Conservation (phyloP, 2,113 vertebrate species). For the Anseranas semipalmata region DNA sequence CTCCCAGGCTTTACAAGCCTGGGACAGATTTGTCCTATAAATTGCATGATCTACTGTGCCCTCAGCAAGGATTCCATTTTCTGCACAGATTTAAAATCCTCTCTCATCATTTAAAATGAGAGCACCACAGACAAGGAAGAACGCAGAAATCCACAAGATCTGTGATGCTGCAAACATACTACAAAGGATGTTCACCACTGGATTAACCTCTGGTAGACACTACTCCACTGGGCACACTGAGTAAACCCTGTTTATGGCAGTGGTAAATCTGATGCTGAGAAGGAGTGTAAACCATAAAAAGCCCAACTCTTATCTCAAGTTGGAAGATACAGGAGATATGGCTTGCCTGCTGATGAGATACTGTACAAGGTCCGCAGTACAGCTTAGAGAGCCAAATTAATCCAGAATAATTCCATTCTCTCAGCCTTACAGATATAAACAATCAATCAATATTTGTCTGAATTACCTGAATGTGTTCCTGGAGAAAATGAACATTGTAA, state of each 20-base stretch:
- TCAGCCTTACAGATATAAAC: neutral
- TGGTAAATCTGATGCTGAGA: neutral
- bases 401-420: neutral
- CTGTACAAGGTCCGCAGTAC: accelerated
- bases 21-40: neutral
- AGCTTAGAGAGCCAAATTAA: neutral
- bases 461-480: neutral
- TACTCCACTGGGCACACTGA: neutral
- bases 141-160: neutral
- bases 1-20: neutral
- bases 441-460: neutral
- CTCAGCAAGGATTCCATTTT: neutral
- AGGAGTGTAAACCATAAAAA: neutral
- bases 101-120: neutral
- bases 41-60: neutral
- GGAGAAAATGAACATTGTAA: neutral
- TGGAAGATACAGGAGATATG: neutral
- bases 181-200: neutral
- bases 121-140: neutral
- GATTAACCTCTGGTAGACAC: neutral
- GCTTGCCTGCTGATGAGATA: neutral
- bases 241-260: neutral
- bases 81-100: neutral
- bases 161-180: neutral
- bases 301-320: neutral